Percentiles rank a stretch among this genome's conserved stretches.
These are phyloP conservation scores for Scaptomyza caliginosa DNA, from an alignment of 2,888 invertebrate species.

Conservation along the genomic window DNA sequence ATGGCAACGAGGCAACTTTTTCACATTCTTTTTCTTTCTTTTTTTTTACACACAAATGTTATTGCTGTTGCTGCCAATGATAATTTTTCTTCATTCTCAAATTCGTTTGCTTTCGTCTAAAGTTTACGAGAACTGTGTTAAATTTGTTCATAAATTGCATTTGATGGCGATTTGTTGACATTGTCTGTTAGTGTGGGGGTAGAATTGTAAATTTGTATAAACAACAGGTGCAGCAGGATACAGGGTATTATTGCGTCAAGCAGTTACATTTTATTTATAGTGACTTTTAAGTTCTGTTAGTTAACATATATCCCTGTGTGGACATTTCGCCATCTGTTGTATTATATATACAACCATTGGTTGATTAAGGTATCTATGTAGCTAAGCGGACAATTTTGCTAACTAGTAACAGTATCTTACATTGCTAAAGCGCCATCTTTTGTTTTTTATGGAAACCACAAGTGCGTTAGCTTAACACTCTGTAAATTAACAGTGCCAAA, in stretches of 20 bases:
- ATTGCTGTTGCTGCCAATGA: conserved; percentile 39
- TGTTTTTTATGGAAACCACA: neutral
- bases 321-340: conserved; percentile 22
- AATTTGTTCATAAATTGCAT: conserved; percentile 52
- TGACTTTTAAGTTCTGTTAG: too few relatives aligned
- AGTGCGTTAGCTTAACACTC: neutral
- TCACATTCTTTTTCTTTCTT: conserved; percentile 3
- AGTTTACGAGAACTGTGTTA: conserved; percentile 25
- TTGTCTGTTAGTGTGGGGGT: neutral
- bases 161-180: conserved; percentile 2
- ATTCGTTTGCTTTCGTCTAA: conserved; percentile 34
- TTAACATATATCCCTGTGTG: too few relatives aligned
- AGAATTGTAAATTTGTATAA: too few relatives aligned
- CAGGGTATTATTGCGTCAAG: neutral
- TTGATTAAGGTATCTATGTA: too few relatives aligned
- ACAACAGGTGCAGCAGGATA: neutral
- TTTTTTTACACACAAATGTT: conserved; percentile 19
- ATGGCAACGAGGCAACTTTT: conserved; percentile 59
- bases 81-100: conserved; percentile 54
- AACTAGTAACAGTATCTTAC: conserved; percentile 1
- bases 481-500: neutral
- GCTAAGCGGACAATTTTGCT: neutral
- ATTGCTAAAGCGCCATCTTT: conserved; percentile 5
- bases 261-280: neutral
- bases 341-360: neutral